Evolutionary conservation across 2,797 vertebrate genomes (phyloP).

Genomic region (Thalassophryne amazonica): DNA sequence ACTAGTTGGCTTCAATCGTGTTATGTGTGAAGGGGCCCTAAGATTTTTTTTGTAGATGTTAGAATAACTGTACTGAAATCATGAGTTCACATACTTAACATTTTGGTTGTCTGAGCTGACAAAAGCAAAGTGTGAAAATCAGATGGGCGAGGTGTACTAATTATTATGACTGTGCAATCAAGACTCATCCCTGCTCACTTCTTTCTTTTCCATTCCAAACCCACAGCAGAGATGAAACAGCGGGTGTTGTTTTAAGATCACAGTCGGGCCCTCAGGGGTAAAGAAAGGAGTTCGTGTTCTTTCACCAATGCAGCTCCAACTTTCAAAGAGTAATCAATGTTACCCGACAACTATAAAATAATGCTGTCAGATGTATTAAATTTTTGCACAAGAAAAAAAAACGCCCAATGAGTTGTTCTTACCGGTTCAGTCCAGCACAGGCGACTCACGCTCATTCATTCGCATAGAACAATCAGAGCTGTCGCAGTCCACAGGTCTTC

Average conservation of each 20-base stretch:
- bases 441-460: no score
- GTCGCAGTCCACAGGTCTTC: no score
- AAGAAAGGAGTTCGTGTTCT: slow-evolving; percentile 32
- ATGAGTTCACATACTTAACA: no score
- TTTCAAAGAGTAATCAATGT: slow-evolving; percentile 29
- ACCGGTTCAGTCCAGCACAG: no score
- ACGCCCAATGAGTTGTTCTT: no score
- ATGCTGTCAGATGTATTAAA: slow-evolving; percentile 12
- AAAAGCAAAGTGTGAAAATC: slow-evolving; percentile 1
- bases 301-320: slow-evolving; percentile 20
- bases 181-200: background rate
- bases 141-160: slow-evolving; percentile 3
- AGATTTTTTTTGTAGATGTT: no score
- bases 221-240: slow-evolving; percentile 16
- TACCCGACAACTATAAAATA: slow-evolving; percentile 7
- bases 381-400: no score
- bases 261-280: slow-evolving; percentile 22
- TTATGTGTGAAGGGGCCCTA: no score
- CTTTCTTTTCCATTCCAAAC: slow-evolving; percentile 20
- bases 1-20: no score
- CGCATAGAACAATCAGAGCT: no score
- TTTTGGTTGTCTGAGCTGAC: background rate
- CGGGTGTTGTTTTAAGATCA: slow-evolving; percentile 17
- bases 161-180: background rate
- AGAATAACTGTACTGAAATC: no score